phyloP scores from a whole-genome alignment of 92 coral and sea anemone species.

The Porites evermanni region DNA sequence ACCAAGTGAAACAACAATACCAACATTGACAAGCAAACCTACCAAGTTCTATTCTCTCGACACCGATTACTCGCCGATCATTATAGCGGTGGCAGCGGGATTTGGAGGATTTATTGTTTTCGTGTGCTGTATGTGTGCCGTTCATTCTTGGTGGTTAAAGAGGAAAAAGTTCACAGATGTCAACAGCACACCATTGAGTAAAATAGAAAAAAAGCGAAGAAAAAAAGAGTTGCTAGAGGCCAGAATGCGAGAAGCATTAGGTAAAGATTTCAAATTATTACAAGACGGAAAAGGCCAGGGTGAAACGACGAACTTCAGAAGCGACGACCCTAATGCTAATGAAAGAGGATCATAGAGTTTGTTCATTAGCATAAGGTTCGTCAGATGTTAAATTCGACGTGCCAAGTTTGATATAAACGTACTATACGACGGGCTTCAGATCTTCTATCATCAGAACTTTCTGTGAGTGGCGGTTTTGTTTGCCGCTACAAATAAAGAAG shows the following conservation, averaged over 20 bases:
- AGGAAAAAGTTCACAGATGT: conserved; percentile 65
- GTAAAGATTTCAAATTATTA: background rate
- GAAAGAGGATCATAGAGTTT: no score
- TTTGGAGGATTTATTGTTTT: conserved; percentile 47
- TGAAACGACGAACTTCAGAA: no score
- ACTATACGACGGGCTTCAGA: no score
- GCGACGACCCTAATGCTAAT: no score
- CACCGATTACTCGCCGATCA: conserved; percentile 66
- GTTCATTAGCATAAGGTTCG: no score
- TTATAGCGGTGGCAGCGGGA: conserved; percentile 55
- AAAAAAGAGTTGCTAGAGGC: conserved; percentile 37
- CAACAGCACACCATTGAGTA: conserved; percentile 64
- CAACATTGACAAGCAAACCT: conserved; percentile 43
- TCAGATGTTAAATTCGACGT: no score
- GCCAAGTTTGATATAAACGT: no score
- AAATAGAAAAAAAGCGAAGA: conserved; percentile 40
- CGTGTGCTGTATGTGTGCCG: conserved; percentile 64
- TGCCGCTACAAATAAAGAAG: no score
- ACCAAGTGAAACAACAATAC: background rate
- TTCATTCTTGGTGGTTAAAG: conserved; percentile 73
- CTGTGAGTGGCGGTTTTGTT: no score
- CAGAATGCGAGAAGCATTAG: conserved; percentile 28
- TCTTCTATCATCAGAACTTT: no score
- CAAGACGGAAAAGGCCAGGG: no score
- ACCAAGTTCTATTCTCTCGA: conserved; percentile 41